phyloP scores from a whole-genome alignment of 2,113 vertebrate species.

The Neomonachus schauinslandi region DNA sequence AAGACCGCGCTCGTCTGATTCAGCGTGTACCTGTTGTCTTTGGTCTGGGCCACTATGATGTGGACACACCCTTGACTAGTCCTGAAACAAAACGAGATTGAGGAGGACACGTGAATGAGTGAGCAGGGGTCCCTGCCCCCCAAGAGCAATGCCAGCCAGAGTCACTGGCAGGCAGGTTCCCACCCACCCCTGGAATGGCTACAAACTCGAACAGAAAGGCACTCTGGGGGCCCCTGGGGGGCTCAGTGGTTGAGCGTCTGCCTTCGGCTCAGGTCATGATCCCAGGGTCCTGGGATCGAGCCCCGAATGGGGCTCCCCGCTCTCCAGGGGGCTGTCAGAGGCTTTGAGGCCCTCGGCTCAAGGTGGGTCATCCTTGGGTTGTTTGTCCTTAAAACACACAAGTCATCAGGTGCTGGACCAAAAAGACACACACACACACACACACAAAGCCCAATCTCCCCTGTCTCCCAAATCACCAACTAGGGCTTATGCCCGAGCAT shows the following conservation, averaged over 20 bases:
- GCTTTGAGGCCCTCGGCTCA: not conserved
- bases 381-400: not conserved
- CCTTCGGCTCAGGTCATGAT: too few relatives aligned
- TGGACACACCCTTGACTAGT: conserved; percentile 98
- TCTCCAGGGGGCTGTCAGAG: not conserved
- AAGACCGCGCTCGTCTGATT: conserved; percentile 95
- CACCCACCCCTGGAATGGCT: not conserved
- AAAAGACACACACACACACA: not conserved
- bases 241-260: too few relatives aligned
- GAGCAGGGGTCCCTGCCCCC: not conserved
- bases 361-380: not conserved
- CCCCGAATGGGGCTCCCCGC: not conserved
- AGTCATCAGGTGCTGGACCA: not conserved
- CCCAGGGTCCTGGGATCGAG: too few relatives aligned
- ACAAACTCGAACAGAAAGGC: not conserved
- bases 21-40: conserved; percentile 94
- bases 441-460: not conserved
- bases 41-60: conserved; percentile 98
- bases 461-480: not conserved
- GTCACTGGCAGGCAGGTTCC: not conserved
- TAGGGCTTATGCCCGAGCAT: not conserved
- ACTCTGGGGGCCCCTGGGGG: too few relatives aligned
- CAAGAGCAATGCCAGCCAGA: not conserved
- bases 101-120: not conserved
- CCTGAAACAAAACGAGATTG: conserved; percentile 81